These are phyloP conservation scores for Microplitis mediator DNA, from an alignment of 1,140 invertebrate genomes.

Conservation along the genomic window DNA sequence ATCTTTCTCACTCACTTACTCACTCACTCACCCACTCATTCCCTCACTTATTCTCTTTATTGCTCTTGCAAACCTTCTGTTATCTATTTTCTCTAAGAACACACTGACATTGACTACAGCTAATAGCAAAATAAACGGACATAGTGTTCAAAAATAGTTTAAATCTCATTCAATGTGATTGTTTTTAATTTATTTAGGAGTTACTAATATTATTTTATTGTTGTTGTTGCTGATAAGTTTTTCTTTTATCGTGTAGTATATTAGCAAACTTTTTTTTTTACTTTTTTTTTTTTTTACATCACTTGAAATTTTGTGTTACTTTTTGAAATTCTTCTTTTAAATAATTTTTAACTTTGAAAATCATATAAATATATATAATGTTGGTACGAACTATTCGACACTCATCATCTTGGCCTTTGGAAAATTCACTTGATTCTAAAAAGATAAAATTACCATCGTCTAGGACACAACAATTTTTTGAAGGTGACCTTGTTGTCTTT, in stretches of 20 bases:
- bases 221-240: no score
- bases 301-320: no score
- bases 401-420: conserved; percentile 24
- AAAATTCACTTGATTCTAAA: conserved; percentile 6
- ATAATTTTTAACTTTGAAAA: no score
- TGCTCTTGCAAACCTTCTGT: conserved; percentile 1
- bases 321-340: no score
- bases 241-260: no score
- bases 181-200: no score
- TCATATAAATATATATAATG: conserved; percentile 7
- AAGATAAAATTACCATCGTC: conserved; percentile 22
- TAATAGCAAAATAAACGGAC: no score
- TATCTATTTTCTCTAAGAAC: background rate
- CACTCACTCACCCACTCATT: conserved; percentile 13
- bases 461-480: conserved; percentile 15
- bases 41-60: background rate
- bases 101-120: background rate
- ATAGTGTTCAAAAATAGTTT: no score
- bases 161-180: no score
- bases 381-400: conserved; percentile 24
- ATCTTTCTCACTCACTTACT: background rate
- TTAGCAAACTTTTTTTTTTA: no score
- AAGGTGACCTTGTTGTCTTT: conserved; percentile 6
- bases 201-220: no score
- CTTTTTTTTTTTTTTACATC: no score